Base-by-base conservation (phyloP, 2,797 vertebrate species). In the Macroramphosus scolopax region DNA sequence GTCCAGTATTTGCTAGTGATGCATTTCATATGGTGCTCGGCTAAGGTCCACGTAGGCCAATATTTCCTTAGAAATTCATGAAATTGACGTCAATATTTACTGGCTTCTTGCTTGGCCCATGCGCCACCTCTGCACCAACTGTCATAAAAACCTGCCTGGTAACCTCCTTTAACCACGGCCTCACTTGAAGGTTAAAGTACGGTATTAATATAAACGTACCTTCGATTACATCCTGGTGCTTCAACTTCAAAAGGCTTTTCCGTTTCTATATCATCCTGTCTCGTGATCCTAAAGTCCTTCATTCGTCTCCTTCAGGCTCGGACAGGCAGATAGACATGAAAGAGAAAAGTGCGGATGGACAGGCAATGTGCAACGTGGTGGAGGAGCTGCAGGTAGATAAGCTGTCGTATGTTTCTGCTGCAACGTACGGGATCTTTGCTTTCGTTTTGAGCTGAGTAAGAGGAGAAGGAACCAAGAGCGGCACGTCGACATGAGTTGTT, bases 171-270 rank as follows among this genome's bases (percentile, higher is more conserved):
- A 5, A 49, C 17, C 10, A 29, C 12, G 41, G 17, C 38, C 31
- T 53, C 36, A 62, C 68, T 74, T 70, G 22, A 69, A 71, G 75
- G 71, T 36, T 4, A 63, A 56, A 65, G 15, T 46, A 22, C 13
- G n/a, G 50, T 41, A 37, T 76, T 68, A n/a, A n/a, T n/a, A n/a
- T n/a, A n/a, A n/a, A 9, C 37, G 60, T 59, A 34, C 43, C 55
- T 66, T 46, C 42, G 62, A 76, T 78, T 50, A 66, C 44, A 72
- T 57, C 32, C 41, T 5, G 59, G 36, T 20, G 40, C 62, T 76
- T 69, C 46, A 51, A 8, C 72, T 75, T 78, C 65, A 77, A 75
- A 80, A 57, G 45, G 8, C 42, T 33, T 50, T 29, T 52, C 12
- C 12, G 17, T 63, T 69, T 71, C 46, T 59, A 20, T 65, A 47